Percentiles rank a stretch among this genome's conserved stretches.
These are phyloP conservation scores for Sesia bembeciformis DNA, from an alignment of 2,888 invertebrate genomes.

Conservation along the genomic window DNA sequence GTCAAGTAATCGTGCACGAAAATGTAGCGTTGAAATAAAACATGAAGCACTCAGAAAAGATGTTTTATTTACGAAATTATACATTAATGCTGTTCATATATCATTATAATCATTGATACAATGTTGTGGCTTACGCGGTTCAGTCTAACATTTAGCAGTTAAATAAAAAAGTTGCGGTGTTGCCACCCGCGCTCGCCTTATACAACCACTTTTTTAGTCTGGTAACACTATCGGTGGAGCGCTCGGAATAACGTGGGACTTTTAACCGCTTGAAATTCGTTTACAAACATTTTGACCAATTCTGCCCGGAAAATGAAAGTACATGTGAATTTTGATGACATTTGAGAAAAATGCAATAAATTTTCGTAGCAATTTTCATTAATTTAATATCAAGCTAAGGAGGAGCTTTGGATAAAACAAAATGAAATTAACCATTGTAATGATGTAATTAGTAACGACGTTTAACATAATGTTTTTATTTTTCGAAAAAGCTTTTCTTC, in stretches of 20 bases:
- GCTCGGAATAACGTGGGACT: conserved; percentile 14
- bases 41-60: conserved; percentile 42
- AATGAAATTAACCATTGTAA: no score
- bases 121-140: conserved; percentile 34
- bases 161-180: background rate
- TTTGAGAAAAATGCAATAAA: no score
- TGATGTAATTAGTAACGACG: no score
- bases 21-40: conserved; percentile 11
- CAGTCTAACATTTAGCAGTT: conserved; percentile 30
- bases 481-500: no score
- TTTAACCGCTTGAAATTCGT: conserved; percentile 1
- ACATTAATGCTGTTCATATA: conserved; percentile 67
- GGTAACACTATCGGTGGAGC: conserved; percentile 19
- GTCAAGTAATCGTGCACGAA: no score
- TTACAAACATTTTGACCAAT: no score
- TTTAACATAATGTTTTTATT: no score
- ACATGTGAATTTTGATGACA: no score
- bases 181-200: conserved; percentile 11
- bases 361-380: no score
- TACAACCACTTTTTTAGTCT: conserved; percentile 17
- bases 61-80: conserved; percentile 72
- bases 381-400: no score
- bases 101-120: conserved; percentile 44
- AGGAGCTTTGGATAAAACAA: no score
- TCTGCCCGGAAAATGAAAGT: no score